Base-by-base conservation (phyloP, 2,797 vertebrate species). In the Thaleichthys pacificus region DNA sequence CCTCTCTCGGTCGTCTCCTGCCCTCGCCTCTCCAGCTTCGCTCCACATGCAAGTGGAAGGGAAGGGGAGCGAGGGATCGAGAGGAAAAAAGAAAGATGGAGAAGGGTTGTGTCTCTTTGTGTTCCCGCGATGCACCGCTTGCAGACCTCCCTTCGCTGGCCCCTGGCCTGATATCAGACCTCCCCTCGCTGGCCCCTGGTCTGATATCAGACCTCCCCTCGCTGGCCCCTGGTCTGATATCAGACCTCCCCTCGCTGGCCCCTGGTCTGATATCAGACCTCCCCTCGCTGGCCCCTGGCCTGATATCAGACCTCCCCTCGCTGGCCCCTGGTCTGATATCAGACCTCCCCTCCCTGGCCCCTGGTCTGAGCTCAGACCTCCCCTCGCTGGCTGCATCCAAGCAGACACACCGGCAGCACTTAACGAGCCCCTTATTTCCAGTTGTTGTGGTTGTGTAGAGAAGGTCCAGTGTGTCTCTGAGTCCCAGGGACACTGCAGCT, bases 21-120 rank as follows among this genome's bases (percentile, higher is more conserved):
- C 56, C 3, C 35, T 35, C 67, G 12, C 5, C 6, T 58, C 5
- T 75, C 74, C 75, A 21, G 82, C 74, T 51, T 2, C 2, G 2
- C 47, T 49, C 14, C 47, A 4, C 47, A 11, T 17, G 11, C 9
- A 8, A 28, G n/a, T 7, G 49, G 4, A 35, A 26, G 15, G n/a
- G 12, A 15, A 11, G 4, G 30, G 14, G 51, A 56, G 5, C 3
- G 9, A 51, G 15, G 42, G n/a, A 62, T 12, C 3, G 9, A 61
- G 14, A 21, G 26, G 28, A 21, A 38, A 38, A 21, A 72, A 38
- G 28, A 73, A 61, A 42, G 15, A 62, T 24, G 35, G 11, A 15
- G 24, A 56, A 24, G 24, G 1, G 24, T 24, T 47, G n/a, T 17
- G 28, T 63, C 14, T 49, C 49, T 26, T 57, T 51, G 22, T 28